These are phyloP conservation scores for Festucalex cinctus DNA, from an alignment of 2,113 vertebrate genomes.

Conservation along the genomic window DNA sequence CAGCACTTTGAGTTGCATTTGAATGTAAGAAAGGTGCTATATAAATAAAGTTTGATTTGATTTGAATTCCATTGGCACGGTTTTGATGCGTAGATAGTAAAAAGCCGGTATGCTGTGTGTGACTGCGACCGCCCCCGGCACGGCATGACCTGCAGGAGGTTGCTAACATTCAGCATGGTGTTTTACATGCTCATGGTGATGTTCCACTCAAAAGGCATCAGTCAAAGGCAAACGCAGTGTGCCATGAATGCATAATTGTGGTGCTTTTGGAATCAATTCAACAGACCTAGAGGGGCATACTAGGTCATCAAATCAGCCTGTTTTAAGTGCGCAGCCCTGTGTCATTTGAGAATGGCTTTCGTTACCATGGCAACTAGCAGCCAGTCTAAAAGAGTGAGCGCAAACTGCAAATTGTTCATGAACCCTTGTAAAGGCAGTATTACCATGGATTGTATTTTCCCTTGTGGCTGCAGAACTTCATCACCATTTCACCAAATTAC, in stretches of 20 bases:
- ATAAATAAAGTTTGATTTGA: no score
- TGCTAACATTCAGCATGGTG: slow-evolving; percentile 38
- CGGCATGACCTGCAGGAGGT: slow-evolving; percentile 34
- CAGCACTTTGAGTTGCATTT: no score
- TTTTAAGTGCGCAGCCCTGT: not conserved
- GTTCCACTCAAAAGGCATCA: slow-evolving; percentile 27
- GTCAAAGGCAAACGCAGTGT: slow-evolving; percentile 15
- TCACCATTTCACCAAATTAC: no score
- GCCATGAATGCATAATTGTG: slow-evolving; percentile 26
- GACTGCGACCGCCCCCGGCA: slow-evolving; percentile 5
- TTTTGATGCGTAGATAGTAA: not conserved
- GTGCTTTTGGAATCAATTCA: slow-evolving; percentile 9
- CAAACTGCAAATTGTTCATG: not conserved
- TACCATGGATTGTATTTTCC: not conserved
- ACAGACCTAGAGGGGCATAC: not conserved
- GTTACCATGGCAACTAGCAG: not conserved
- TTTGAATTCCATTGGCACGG: not conserved
- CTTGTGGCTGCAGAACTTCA: no score
- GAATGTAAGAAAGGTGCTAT: no score
- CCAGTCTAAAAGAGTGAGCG: not conserved
- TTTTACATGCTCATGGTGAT: slow-evolving; percentile 31
- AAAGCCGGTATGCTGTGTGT: slow-evolving; percentile 17
- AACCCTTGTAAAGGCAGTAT: not conserved
- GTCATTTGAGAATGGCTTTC: not conserved
- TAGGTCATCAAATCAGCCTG: not conserved